These are phyloP conservation scores for Acheta domesticus DNA, from an alignment of 2,888 invertebrate species.

Conservation along the genomic window DNA sequence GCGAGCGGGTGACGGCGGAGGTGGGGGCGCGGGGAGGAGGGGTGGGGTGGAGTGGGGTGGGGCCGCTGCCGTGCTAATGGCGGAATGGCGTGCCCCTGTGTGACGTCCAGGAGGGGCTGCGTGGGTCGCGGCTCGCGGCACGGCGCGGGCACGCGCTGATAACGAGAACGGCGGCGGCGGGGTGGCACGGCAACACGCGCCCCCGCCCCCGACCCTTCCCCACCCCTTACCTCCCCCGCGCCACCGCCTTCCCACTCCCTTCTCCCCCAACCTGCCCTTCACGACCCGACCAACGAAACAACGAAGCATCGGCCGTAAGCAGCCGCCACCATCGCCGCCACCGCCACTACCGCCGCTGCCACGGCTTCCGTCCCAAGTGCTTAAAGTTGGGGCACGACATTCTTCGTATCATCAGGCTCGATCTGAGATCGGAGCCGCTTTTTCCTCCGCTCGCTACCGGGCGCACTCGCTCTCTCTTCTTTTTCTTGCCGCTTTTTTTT, in stretches of 20 bases:
- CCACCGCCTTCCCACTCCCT: not conserved
- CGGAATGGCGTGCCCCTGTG: not conserved
- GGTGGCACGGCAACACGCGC: not conserved
- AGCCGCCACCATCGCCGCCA: too few species aligned
- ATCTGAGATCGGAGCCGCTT: not conserved
- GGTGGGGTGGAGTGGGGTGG: not conserved
- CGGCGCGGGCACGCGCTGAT: slow-evolving; percentile 9
- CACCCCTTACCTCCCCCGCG: not conserved
- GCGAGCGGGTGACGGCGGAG: not conserved
- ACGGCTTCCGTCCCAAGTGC: slow-evolving; percentile 18
- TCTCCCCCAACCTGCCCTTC: not conserved
- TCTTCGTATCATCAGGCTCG: slow-evolving; percentile 18
- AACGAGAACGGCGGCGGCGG: not conserved
- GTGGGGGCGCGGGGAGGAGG: not conserved
- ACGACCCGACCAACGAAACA: not conserved
- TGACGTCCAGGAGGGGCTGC: slow-evolving; percentile 10
- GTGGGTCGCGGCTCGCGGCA: not conserved
- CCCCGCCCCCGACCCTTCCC: not conserved
- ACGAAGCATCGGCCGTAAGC: not conserved
- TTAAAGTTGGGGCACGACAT: slow-evolving; percentile 9
- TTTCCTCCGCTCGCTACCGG: not conserved
- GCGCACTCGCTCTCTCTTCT: not conserved
- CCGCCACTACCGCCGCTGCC: not conserved
- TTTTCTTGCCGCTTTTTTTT: too few species aligned
- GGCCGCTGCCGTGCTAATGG: not conserved